Conservation (phyloP, 2,797 vertebrate genomes). For the Chaetophractus vellerosus region DNA sequence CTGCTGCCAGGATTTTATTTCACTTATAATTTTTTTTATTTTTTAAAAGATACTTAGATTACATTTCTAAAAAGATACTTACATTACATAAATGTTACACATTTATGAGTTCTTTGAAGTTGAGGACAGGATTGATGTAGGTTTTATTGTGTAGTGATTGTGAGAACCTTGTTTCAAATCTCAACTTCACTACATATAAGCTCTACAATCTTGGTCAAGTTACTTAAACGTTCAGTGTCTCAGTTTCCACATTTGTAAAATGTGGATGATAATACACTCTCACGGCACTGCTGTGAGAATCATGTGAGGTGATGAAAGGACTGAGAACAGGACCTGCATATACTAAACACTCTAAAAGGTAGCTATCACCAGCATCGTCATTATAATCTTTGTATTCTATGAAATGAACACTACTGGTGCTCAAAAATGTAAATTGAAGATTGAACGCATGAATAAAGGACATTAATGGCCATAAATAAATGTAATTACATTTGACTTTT, state of each 20-base stretch:
- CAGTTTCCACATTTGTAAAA: not conserved
- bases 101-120: not conserved
- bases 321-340: not conserved
- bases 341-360: not conserved
- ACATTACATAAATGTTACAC: too few relatives aligned
- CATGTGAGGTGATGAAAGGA: not conserved
- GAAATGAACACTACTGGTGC: not conserved
- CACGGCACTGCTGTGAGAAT: not conserved
- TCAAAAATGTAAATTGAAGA: not conserved
- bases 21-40: too few relatives aligned
- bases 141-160: not conserved
- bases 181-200: not conserved
- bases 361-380: not conserved
- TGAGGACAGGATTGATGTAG: not conserved
- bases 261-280: not conserved
- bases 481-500: not conserved
- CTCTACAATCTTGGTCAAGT: not conserved
- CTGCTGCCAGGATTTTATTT: too few relatives aligned
- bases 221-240: not conserved
- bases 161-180: not conserved
- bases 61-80: too few relatives aligned
- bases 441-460: not conserved
- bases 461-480: not conserved
- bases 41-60: too few relatives aligned
- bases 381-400: not conserved